These are phyloP conservation scores for Platerodrilus igneus DNA, from an alignment of 2,888 invertebrate species.

Conservation along the genomic window DNA sequence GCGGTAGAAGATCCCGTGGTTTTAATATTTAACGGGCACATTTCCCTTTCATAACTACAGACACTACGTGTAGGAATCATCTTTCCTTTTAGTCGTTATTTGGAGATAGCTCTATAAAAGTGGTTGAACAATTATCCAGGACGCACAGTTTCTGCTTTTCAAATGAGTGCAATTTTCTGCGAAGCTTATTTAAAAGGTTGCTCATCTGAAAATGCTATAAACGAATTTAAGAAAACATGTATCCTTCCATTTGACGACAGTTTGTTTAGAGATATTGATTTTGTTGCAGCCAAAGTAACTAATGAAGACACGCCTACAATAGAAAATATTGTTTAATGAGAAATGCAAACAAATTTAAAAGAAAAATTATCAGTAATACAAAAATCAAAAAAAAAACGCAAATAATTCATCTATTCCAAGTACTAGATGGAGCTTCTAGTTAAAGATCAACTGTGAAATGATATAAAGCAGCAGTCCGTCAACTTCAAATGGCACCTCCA, in stretches of 20 bases:
- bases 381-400: too few species aligned
- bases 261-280: constrained; percentile 7
- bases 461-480: too few species aligned
- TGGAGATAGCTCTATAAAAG: constrained; percentile 26
- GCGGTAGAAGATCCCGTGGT: constrained; percentile 35
- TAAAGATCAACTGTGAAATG: too few species aligned
- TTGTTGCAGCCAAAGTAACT: constrained; percentile 8
- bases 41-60: constrained; percentile 34
- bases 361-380: too few species aligned
- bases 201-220: constrained; percentile 2
- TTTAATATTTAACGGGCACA: constrained; percentile 39
- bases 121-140: constrained; percentile 30
- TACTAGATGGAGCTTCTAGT: too few species aligned
- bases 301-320: too few species aligned
- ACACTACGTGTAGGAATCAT: constrained; percentile 32
- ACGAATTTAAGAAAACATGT: constrained; percentile 1
- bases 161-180: constrained; percentile 29
- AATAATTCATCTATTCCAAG: too few species aligned
- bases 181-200: constrained; percentile 26
- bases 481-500: too few species aligned
- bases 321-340: too few species aligned
- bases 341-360: too few species aligned
- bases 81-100: constrained; percentile 21
- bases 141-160: constrained; percentile 21
- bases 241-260: not conserved